phyloP scores from a whole-genome alignment of 1,140 invertebrate species.

The Propsilocerus akamusi region DNA sequence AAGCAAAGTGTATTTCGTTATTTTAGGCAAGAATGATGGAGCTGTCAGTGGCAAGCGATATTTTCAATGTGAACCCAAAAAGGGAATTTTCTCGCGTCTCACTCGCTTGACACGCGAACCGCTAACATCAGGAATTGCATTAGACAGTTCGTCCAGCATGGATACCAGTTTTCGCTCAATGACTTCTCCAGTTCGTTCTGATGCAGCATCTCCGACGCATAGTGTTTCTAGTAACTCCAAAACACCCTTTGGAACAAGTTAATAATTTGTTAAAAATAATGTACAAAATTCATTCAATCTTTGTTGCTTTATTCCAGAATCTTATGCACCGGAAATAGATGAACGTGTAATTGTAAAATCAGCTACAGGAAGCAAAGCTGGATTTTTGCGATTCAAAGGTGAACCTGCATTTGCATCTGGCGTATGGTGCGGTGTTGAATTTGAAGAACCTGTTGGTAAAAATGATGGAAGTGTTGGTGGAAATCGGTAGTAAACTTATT shows the following conservation, averaged over 20 bases:
- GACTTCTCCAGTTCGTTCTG: slow-evolving; percentile 19
- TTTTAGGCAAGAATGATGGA: slow-evolving; percentile 86
- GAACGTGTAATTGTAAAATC: slow-evolving; percentile 80
- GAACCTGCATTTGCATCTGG: slow-evolving; percentile 75
- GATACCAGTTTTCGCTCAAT: slow-evolving; percentile 8
- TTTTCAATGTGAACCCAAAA: slow-evolving; percentile 86
- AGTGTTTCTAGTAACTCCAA: slow-evolving; percentile 25
- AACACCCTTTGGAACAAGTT: slow-evolving; percentile 25
- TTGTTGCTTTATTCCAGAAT: neutral
- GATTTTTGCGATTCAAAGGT: slow-evolving; percentile 68
- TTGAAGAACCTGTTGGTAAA: slow-evolving; percentile 85
- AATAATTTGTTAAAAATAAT: neutral
- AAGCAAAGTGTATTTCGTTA: neutral
- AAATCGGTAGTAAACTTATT: slow-evolving; percentile 34
- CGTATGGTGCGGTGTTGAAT: slow-evolving; percentile 87
- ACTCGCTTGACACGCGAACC: slow-evolving; percentile 67
- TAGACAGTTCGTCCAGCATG: slow-evolving; percentile 12
- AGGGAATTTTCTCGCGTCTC: slow-evolving; percentile 83
- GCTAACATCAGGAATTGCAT: slow-evolving; percentile 25
- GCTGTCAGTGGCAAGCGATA: slow-evolving; percentile 80
- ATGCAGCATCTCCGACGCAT: slow-evolving; percentile 27
- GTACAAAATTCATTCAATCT: neutral
- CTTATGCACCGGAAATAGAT: slow-evolving; percentile 56
- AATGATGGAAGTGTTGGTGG: slow-evolving; percentile 89
- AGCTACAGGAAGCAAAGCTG: slow-evolving; percentile 69